Conservation (phyloP, 2,888 invertebrate genomes). For the Gymnosoma rotundatum region DNA sequence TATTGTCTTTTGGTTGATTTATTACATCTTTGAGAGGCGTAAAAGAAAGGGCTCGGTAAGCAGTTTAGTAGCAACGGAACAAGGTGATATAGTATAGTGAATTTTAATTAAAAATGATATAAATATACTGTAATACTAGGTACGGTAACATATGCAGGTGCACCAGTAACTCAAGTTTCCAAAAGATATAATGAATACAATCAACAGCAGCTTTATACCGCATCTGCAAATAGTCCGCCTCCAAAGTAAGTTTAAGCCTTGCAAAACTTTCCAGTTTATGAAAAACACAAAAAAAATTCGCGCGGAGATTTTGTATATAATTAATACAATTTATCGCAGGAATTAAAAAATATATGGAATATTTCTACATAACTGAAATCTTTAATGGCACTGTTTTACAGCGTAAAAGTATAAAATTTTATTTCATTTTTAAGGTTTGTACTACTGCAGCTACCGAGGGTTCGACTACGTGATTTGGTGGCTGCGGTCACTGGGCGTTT, state of each 20-base stretch:
- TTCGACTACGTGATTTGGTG: too few relatives aligned
- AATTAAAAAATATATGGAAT: too few relatives aligned
- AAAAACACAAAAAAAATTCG: background rate
- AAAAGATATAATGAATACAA: constrained; percentile 49
- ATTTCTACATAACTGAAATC: too few relatives aligned
- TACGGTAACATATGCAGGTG: constrained; percentile 45
- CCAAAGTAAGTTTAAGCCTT: constrained; percentile 46
- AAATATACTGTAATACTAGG: constrained; percentile 32
- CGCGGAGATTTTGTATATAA: too few relatives aligned
- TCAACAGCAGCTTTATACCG: constrained; percentile 55
- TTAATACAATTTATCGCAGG: too few relatives aligned
- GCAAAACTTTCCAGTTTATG: background rate
- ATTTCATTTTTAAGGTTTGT: too few relatives aligned
- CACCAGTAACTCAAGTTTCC: constrained; percentile 52
- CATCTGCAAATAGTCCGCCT: constrained; percentile 15
- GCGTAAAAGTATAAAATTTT: too few relatives aligned
- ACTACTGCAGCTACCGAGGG: too few relatives aligned
- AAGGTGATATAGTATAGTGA: constrained; percentile 35
- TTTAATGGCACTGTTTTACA: too few relatives aligned
- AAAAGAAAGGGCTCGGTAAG: constrained; percentile 46
- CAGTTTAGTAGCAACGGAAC: constrained; percentile 45
- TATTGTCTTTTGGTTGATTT: constrained; percentile 62
- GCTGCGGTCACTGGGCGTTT: too few relatives aligned
- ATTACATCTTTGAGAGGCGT: constrained; percentile 63
- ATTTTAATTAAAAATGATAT: background rate